Evolutionary conservation across 2,888 invertebrate species (phyloP).

Genomic region (Protula sp.): DNA sequence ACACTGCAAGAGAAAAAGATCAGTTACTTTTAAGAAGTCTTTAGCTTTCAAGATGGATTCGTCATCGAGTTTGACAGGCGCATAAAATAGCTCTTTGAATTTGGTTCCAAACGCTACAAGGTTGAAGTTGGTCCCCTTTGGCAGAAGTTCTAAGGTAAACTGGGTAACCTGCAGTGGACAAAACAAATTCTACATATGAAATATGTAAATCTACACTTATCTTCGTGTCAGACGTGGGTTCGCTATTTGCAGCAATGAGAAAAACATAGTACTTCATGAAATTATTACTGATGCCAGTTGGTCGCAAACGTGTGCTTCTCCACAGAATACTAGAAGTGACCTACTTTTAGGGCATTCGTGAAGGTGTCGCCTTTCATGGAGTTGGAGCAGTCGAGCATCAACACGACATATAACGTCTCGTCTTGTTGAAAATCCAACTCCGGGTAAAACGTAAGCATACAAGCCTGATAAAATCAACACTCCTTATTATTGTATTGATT

Average conservation of each 20-base stretch:
- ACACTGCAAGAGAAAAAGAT: too few relatives aligned
- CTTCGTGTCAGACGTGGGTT: too few relatives aligned
- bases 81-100: not conserved
- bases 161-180: not conserved
- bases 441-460: constrained; percentile 55
- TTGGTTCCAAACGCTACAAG: not conserved
- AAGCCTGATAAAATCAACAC: too few relatives aligned
- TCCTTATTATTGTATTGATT: too few relatives aligned
- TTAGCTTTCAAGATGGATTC: not conserved
- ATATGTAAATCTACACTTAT: too few relatives aligned
- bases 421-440: constrained; percentile 47
- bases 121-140: not conserved
- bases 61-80: not conserved
- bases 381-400: constrained; percentile 53
- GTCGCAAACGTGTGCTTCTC: too few relatives aligned
- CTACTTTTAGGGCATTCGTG: not conserved
- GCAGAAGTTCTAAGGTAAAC: not conserved
- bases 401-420: constrained; percentile 35
- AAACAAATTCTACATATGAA: too few relatives aligned
- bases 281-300: too few relatives aligned
- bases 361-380: constrained; percentile 44
- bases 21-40: not conserved
- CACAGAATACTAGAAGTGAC: too few relatives aligned
- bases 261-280: too few relatives aligned
- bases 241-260: too few relatives aligned